A percentile compares a stretch with the other conserved stretches of the same genome.
These are phyloP conservation scores for Regulus satrapa DNA, from an alignment of 2,113 vertebrate species.

Conservation along the genomic window DNA sequence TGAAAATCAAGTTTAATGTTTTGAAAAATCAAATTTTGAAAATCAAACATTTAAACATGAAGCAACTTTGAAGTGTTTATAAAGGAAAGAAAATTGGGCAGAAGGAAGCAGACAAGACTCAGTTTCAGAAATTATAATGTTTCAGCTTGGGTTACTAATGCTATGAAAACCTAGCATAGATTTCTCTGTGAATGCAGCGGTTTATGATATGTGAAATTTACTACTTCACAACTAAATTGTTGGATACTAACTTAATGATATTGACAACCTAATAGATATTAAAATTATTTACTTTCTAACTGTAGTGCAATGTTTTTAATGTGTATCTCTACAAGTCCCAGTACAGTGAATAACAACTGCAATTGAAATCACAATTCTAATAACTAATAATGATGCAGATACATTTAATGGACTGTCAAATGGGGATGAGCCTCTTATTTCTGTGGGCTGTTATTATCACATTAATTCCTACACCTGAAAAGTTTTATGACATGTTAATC, in stretches of 20 bases:
- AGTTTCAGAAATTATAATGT: not conserved
- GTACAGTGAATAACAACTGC: not conserved
- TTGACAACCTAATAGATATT: not conserved
- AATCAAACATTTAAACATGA: not conserved
- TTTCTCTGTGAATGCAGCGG: not conserved
- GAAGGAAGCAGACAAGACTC: not conserved
- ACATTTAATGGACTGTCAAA: constrained; percentile 14
- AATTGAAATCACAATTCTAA: constrained; percentile 3
- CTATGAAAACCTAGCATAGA: not conserved
- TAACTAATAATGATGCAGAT: not conserved
- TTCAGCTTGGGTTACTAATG: not conserved
- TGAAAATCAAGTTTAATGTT: no score
- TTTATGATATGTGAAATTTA: not conserved
- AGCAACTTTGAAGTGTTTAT: not conserved
- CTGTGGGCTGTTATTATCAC: not conserved
- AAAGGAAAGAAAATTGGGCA: not conserved
- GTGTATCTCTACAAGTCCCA: not conserved
- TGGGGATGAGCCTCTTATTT: not conserved
- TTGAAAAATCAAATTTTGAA: not conserved
- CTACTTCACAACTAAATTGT: not conserved
- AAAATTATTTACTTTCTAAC: not conserved
- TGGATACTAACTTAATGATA: not conserved
- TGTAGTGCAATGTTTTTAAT: not conserved
- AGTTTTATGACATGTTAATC: constrained; percentile 12
- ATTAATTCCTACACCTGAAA: not conserved